Evolutionary conservation across 2,113 vertebrate species (phyloP).

Genomic region (Archilochus colubris): DNA sequence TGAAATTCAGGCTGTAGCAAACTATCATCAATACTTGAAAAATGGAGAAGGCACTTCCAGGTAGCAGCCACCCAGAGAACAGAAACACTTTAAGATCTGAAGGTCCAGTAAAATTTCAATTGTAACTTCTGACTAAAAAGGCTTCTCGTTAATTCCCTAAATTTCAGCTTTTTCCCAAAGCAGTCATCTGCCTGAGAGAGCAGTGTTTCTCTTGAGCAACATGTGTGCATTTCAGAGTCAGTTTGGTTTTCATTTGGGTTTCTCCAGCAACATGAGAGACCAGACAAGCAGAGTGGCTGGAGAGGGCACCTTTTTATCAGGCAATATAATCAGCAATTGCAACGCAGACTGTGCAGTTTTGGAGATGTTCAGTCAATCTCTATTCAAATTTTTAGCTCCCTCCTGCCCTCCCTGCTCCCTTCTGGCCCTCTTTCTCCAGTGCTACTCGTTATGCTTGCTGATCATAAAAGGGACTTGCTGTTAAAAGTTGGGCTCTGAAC

Average conservation of each 20-base stretch:
- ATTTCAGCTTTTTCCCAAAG: background rate
- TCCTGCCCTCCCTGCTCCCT: background rate
- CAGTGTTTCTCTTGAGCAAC: background rate
- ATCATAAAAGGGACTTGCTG: background rate
- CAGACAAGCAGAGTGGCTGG: background rate
- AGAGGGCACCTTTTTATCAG: background rate
- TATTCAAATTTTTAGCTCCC: background rate
- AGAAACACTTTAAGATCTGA: background rate
- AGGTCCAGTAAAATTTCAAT: background rate
- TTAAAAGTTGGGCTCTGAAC: background rate
- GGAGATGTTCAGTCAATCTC: rapidly evolving
- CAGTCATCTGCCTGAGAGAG: background rate
- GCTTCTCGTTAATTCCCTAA: background rate
- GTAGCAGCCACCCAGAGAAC: background rate
- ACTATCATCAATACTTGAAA: background rate
- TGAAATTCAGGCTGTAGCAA: background rate
- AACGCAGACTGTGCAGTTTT: background rate
- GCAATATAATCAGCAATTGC: background rate
- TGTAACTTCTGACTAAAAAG: background rate
- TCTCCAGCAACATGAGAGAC: background rate
- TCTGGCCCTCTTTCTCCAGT: background rate
- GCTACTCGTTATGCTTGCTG: background rate
- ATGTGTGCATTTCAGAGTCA: background rate
- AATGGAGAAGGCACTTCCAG: background rate
- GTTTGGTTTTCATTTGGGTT: background rate